phyloP scores from a whole-genome alignment of 1,140 invertebrate genomes.

The Drosophila parabipectinata region DNA sequence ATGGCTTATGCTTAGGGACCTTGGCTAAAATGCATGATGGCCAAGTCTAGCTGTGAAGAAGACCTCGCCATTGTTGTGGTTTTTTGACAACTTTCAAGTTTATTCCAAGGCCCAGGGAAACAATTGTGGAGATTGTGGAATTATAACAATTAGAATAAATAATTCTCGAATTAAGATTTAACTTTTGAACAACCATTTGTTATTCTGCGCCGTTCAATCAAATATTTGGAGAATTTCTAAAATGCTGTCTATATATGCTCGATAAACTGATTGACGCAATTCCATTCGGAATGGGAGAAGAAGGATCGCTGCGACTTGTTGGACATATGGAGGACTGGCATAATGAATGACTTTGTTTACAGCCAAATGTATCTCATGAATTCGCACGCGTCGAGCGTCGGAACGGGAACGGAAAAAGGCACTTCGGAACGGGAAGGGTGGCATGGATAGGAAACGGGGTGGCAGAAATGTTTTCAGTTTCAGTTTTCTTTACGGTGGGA shows the following conservation, averaged over 20 bases:
- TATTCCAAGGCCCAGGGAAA: constrained; percentile 23
- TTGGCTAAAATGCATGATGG: constrained; percentile 31
- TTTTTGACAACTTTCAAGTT: constrained; percentile 46
- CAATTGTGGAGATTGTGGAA: constrained; percentile 1
- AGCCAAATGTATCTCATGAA: constrained; percentile 60
- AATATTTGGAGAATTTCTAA: constrained; percentile 25
- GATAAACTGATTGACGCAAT: constrained; percentile 47
- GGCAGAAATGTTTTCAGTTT: constrained; percentile 4
- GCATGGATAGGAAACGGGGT: not conserved
- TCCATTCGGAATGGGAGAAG: constrained; percentile 17
- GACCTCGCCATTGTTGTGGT: constrained; percentile 47
- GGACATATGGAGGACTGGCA: constrained; percentile 47
- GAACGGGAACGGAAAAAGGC: constrained; percentile 5
- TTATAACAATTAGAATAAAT: not conserved
- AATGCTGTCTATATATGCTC: constrained; percentile 10
- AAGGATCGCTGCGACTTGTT: constrained; percentile 46
- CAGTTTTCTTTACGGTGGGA: constrained; percentile 26
- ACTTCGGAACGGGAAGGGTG: constrained; percentile 5
- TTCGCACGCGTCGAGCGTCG: constrained; percentile 46
- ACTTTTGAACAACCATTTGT: not conserved
- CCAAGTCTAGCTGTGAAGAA: constrained; percentile 9
- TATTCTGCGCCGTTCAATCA: constrained; percentile 3
- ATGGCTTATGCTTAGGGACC: constrained; percentile 28
- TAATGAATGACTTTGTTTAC: constrained; percentile 73
- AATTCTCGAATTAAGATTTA: not conserved